A percentile compares a stretch with the other conserved stretches of the same genome.
These are phyloP conservation scores for Karalla daura DNA, from an alignment of 2,797 vertebrate genomes.

Conservation along the genomic window DNA sequence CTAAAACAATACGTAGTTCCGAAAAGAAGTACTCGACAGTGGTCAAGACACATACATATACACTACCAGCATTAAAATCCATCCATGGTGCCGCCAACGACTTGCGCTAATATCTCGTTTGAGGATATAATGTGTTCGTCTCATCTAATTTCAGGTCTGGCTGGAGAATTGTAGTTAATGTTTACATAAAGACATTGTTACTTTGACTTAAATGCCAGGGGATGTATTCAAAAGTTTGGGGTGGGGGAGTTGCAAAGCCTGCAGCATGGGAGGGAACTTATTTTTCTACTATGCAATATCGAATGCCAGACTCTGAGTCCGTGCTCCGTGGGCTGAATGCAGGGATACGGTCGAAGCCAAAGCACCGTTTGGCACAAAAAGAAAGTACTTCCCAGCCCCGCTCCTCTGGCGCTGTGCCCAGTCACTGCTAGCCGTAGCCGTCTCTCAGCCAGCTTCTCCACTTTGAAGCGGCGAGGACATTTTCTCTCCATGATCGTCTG, in stretches of 20 bases:
- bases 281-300: slow-evolving; percentile 20
- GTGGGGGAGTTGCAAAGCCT: no score
- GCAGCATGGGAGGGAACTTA: slow-evolving; percentile 18
- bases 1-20: no score
- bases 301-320: slow-evolving; percentile 57
- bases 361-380: slow-evolving; percentile 65
- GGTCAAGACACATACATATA: no score
- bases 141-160: neutral
- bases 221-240: slow-evolving; percentile 42
- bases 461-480: slow-evolving; percentile 62
- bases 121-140: neutral
- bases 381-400: slow-evolving; percentile 56
- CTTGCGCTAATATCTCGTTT: no score
- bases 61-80: no score
- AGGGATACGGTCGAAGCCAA: slow-evolving; percentile 57
- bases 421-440: slow-evolving; percentile 46
- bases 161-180: neutral
- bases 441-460: slow-evolving; percentile 55
- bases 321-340: slow-evolving; percentile 49
- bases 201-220: neutral
- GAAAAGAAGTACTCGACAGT: no score
- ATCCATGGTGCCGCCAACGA: no score
- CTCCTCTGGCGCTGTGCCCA: slow-evolving; percentile 61
- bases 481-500: slow-evolving; percentile 50
- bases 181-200: neutral